Evolutionary conservation across 2,797 vertebrate genomes (phyloP), one percentile per base, ranked within the genome.

Genomic region (Gambusia yucatana): DNA sequence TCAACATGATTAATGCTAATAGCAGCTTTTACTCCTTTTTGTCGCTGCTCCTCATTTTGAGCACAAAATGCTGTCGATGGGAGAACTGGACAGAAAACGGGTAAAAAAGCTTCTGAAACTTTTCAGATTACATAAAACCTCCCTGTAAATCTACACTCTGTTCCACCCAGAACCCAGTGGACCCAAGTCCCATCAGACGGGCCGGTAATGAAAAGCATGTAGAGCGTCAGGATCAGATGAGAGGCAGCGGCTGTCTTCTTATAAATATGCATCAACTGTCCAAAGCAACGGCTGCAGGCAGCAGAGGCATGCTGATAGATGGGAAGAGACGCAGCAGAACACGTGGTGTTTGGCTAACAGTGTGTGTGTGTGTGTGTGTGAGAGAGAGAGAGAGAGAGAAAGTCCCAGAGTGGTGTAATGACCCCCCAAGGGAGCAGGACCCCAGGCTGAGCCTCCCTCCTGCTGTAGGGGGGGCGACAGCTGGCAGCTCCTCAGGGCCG

Each of bases 361-460:
- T 63, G 69, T 70, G 76, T 82, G 84, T 70, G 76, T 81, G 84
- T 44, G 80, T 78, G 91, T 84, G 72, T 47, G 80, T 75, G 91
- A 79, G 76, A n/a, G 76, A 77, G 91, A 82, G 13, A 41, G 1
- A 52, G 75, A 43, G 90, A 83, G 76, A 36, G 77, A 84, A 82
- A 84, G 86, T 92, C 87, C 90, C 89, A 87, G 69, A 82, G 92
- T 84, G 91, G 87, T 86, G 90, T 96, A 96, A 96, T 95, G 93
- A 95, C 94, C 94, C 94, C 95, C 95, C 81, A 50, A 92, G 95
- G 95, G 95, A 96, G 90, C 87, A 87, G 86, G 89, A 88, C 90
- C 92, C 9, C 72, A 71, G 89, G 89, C 92, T 85, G 82, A 89
- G 89, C 85, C 91, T 91, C 93, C 89, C 89, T 87, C 78, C 87